These are phyloP conservation scores for Gasterosteus aculeatus DNA, from an alignment of 2,113 vertebrate species.

Conservation along the genomic window DNA sequence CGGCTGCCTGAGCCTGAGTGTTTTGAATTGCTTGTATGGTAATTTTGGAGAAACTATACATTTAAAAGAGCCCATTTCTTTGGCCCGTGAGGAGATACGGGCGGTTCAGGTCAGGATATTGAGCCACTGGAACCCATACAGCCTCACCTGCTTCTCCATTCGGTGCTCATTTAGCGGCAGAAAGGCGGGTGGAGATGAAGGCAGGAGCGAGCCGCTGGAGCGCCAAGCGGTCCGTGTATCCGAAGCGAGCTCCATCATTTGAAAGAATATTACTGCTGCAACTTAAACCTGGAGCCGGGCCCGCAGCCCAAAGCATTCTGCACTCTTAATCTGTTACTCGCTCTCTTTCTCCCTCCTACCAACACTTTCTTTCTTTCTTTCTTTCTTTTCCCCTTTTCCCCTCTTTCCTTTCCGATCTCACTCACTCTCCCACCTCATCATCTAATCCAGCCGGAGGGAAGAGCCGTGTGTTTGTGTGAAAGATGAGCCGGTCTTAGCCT, in stretches of 20 bases:
- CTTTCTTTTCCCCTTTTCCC: background rate
- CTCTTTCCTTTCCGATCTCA: constrained; percentile 60
- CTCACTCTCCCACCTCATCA: constrained; percentile 73
- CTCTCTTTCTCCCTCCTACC: constrained; percentile 57
- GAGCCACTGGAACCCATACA: constrained; percentile 56
- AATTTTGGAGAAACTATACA: constrained; percentile 77
- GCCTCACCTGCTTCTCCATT: constrained; percentile 52
- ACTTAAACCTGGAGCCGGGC: constrained; percentile 59
- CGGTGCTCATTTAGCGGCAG: constrained; percentile 65
- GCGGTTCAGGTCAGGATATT: constrained; percentile 56
- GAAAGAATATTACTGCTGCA: constrained; percentile 55
- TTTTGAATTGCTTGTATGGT: constrained; percentile 75
- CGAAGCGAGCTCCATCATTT: constrained; percentile 48
- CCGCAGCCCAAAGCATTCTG: constrained; percentile 63
- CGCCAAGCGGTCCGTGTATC: constrained; percentile 32
- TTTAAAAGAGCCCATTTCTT: constrained; percentile 78
- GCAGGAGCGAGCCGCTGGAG: constrained; percentile 35
- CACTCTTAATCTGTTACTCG: constrained; percentile 66
- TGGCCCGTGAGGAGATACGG: constrained; percentile 59
- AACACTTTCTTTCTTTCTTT: constrained; percentile 45
- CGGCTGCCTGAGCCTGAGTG: constrained; percentile 38
- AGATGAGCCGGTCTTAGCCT: constrained; percentile 73
- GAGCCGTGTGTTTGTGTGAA: constrained; percentile 38
- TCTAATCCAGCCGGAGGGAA: constrained; percentile 75
- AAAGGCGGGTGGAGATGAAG: constrained; percentile 59